phyloP scores from a whole-genome alignment of 2,797 vertebrate species.

The Bradypodion pumilum region DNA sequence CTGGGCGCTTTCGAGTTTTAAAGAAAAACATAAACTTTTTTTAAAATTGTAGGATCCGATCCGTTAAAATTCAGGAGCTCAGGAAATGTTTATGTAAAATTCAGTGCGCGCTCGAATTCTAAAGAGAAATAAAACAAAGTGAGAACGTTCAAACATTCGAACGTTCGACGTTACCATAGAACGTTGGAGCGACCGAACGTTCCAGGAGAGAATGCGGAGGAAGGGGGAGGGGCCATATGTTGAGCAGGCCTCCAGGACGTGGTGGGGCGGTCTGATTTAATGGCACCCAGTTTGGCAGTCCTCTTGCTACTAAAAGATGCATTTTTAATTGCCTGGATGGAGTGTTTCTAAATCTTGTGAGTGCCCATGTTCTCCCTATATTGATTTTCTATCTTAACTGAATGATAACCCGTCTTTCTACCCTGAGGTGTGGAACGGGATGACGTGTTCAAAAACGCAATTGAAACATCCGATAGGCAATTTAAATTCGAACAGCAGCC shows the following conservation, averaged over 20 bases:
- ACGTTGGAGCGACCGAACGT: background rate
- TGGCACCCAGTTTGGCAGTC: background rate
- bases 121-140: background rate
- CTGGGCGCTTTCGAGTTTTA: background rate
- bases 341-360: too few species aligned
- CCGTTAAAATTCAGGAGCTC: background rate
- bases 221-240: background rate
- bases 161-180: too few species aligned
- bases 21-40: too few species aligned
- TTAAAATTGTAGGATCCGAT: too few species aligned
- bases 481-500: background rate
- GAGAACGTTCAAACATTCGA: background rate
- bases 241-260: too few species aligned
- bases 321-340: background rate
- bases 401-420: background rate
- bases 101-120: background rate
- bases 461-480: background rate
- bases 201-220: background rate
- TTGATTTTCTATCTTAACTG: background rate
- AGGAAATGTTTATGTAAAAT: background rate
- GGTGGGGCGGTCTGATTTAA: background rate
- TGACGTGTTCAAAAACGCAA: background rate
- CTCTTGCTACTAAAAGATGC: background rate
- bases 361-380: too few species aligned
- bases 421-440: background rate